These are phyloP conservation scores for Lateolabrax maculatus DNA, from an alignment of 2,797 vertebrate species.

Conservation along the genomic window DNA sequence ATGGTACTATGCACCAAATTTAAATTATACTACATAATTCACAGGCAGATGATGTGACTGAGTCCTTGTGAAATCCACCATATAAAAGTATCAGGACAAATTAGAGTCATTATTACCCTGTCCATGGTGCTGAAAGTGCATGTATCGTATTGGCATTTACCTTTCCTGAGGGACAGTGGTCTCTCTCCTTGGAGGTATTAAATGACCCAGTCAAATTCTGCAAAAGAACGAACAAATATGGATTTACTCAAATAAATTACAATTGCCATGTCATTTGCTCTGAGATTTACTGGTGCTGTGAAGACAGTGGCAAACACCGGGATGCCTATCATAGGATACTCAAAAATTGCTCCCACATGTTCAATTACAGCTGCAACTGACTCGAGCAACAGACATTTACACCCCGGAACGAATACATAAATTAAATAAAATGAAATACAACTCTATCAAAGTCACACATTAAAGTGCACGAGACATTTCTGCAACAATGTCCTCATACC, in stretches of 20 bases:
- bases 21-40: neutral
- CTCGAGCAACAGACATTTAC: neutral
- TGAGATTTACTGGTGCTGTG: neutral
- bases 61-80: neutral
- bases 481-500: slow-evolving; percentile 64
- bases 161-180: slow-evolving; percentile 82
- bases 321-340: slow-evolving; percentile 43
- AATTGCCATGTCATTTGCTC: neutral
- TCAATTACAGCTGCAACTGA: neutral
- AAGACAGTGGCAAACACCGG: slow-evolving; percentile 33
- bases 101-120: slow-evolving; percentile 43
- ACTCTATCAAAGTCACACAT: neutral
- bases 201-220: slow-evolving; percentile 81
- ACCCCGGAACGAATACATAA: neutral
- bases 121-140: slow-evolving; percentile 73
- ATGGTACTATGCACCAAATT: neutral
- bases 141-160: slow-evolving; percentile 57
- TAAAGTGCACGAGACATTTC: neutral
- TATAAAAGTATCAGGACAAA: slow-evolving; percentile 1
- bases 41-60: neutral
- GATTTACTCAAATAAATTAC: neutral
- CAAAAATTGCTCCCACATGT: neutral
- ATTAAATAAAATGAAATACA: neutral
- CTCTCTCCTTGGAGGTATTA: slow-evolving; percentile 67
- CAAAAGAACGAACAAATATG: slow-evolving; percentile 27